Evolutionary conservation across 2,113 vertebrate genomes (phyloP), one percentile per base, ranked within the genome.

Genomic region (Apaloderma vittatum): DNA sequence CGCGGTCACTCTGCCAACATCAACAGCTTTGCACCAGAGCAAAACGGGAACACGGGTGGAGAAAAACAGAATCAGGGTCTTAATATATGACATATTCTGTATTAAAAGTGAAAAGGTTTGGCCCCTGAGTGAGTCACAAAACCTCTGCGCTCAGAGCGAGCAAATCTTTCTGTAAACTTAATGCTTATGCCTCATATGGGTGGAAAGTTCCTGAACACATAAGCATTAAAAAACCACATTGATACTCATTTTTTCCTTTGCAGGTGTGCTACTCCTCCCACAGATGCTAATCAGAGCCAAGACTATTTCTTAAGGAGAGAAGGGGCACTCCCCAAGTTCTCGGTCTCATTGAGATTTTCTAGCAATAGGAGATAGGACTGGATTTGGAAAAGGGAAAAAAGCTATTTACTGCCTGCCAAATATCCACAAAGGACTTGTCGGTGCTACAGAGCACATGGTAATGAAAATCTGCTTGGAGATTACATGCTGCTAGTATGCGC

Each of bases 391-490:
- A 34, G 3, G 15, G 1, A 3, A 20, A 72, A 59, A 15, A 24
- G 8, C 61, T 49, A 15, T 86, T 90, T 81, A 65, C 12, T 91
- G 65, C 79, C 76, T 90, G 57, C 36, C 78, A 82, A 88, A 89
- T 75, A 55, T n/a, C 51, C 91, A 75, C 76, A 82, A 75, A 87
- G 68, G 65, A 65, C 30, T 48, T 46, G 76, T 67, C 72, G 86
- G 86, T 86, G 54, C 72, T 75, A 57, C 67, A 63, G 37, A 88
- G 72, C 67, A 58, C 1, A 11, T 76, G 72, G 71, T 34, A 57
- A 66, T 14, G 66, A 87, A 89, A 93, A 93, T 61, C 83, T 75
- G 80, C 91, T 51, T 21, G 27, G 79, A 91, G 88, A 74, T 81
- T 62, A 51, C 67, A 55, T 43, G 9, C 55, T 80, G 72, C 34